Evolutionary conservation across 2,888 invertebrate species (phyloP), one percentile per base, ranked within the genome.

Genomic region (Nebria salina): DNA sequence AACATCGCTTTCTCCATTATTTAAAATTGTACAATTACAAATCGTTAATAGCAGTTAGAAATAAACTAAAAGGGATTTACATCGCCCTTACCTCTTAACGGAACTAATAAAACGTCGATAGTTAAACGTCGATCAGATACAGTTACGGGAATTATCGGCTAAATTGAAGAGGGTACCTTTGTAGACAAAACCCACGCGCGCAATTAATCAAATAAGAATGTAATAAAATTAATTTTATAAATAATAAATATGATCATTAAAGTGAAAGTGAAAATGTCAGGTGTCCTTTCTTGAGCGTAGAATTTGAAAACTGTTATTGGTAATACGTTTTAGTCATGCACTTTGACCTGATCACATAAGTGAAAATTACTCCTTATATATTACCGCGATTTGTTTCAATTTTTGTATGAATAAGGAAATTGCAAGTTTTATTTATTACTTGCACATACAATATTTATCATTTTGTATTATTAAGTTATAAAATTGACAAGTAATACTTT

Each of bases 311-410:
- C 54, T 54, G 8, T 8, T 54, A 54, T 54, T 54, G 13, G 13
- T 8, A 13, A 11, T 54, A 8, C 54, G 54, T 54, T 54, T 20
- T 54, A 54, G 54, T 8, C 13, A 70, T 20, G 70, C 70, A 26
- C 70, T 70, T 34, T 68, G 68, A 68, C 68, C 68, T 26, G 34
- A 11, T 25, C 25, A 26, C 8, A 34, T 70, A 54, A 54, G 70
- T 70, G 70, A 70, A 70, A 70, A 70, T 70, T 70, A 70, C 70
- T 25, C 25, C 70, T 34, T 25, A 70, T 20, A 25, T 20, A 20
- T 70, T 70, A 70, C 9, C 15, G 7, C n/a, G 6, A 34, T 70
- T 54, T 54, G 54, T 54, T 54, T 54, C 11, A 54, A 2, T 20
- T 70, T 25, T 70, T 25, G 6, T 34, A 26, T 15, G 9, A 70